Conservation (phyloP, 2,113 vertebrate genomes). For the Vimba vimba region DNA sequence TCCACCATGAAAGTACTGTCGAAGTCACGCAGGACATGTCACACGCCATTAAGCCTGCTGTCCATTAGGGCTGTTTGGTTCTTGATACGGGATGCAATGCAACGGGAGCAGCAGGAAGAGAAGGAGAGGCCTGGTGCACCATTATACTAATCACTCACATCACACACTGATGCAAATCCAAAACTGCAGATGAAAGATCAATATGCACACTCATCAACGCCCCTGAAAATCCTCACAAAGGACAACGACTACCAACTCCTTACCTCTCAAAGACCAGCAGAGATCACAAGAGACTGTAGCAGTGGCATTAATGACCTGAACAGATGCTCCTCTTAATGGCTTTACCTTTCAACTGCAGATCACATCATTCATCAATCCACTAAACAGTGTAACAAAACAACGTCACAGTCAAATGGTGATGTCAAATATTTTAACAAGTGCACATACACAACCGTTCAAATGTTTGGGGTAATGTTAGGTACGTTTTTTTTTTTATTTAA, state of each 20-base stretch:
- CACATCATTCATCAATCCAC: constrained; percentile 12
- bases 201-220: background rate
- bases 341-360: constrained; percentile 54
- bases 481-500: background rate
- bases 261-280: constrained; percentile 38
- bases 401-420: constrained; percentile 13
- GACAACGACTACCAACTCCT: constrained; percentile 40
- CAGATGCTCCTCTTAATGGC: constrained; percentile 57
- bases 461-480: background rate
- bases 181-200: constrained; percentile 7
- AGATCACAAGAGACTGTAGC: constrained; percentile 41
- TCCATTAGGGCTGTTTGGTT: constrained; percentile 27
- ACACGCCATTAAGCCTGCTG: constrained; percentile 64
- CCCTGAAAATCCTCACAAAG: background rate
- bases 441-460: background rate
- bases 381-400: constrained; percentile 25
- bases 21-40: constrained; percentile 62
- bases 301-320: constrained; percentile 53
- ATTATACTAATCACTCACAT: background rate
- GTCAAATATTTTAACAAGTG: constrained; percentile 23
- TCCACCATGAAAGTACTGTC: constrained; percentile 55
- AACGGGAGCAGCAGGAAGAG: background rate
- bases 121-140: background rate
- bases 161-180: background rate
- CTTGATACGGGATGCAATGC: constrained; percentile 1